Conservation (phyloP, 1,140 invertebrate genomes). For the Neodiprion pinetum region DNA sequence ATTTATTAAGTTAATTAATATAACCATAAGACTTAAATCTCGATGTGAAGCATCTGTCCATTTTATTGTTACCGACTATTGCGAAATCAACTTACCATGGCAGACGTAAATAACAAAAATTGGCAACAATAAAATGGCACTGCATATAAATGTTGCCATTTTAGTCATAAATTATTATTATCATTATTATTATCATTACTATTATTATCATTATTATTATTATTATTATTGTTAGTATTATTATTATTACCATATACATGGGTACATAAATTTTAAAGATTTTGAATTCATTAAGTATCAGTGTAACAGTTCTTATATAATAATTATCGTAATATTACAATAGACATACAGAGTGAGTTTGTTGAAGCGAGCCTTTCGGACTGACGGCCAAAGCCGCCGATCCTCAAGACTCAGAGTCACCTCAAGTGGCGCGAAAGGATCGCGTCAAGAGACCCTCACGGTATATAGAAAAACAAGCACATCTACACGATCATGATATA, state of each 20-base stretch:
- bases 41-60: slow-evolving; percentile 7
- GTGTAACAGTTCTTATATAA: too few relatives aligned
- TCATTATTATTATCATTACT: slow-evolving; percentile 6
- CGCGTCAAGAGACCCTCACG: too few relatives aligned
- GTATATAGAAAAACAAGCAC: neutral
- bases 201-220: slow-evolving; percentile 28
- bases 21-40: slow-evolving; percentile 8
- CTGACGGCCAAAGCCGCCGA: too few relatives aligned
- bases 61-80: slow-evolving; percentile 5
- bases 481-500: slow-evolving; percentile 21
- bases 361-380: too few relatives aligned
- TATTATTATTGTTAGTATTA: slow-evolving; percentile 26
- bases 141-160: slow-evolving; percentile 33
- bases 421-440: too few relatives aligned
- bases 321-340: too few relatives aligned
- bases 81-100: neutral
- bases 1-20: slow-evolving; percentile 7
- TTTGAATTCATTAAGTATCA: too few relatives aligned
- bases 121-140: slow-evolving; percentile 3
- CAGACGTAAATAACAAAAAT: slow-evolving; percentile 1
- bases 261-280: slow-evolving; percentile 25
- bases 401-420: too few relatives aligned
- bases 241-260: slow-evolving; percentile 36
- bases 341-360: too few relatives aligned
- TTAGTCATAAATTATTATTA: slow-evolving; percentile 17